Base-by-base conservation (phyloP, 2,888 invertebrate species). In the Carterocephalus palaemon region DNA sequence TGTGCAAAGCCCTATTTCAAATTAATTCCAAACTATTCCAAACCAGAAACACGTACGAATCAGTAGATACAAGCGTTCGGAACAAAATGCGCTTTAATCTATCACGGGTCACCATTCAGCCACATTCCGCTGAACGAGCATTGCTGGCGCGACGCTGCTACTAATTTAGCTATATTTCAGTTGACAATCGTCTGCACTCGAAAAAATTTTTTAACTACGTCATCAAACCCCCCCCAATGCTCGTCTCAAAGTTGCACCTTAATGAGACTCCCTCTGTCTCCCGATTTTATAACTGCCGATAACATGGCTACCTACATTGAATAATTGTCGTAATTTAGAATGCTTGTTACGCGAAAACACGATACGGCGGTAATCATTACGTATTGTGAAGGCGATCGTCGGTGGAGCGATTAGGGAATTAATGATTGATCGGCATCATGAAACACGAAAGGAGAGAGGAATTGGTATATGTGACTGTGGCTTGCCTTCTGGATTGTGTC, bases 241-340 rank as follows among this genome's bases (percentile, higher is more conserved):
- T 24, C 24, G 24, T 10, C 32, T 24, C 24, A 32, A 26, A 15
- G 56, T 59, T 64, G 63, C 67, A 74, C 75, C 72, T 74, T 82
- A 78, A 82, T 76, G 80, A 81, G 77, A 50, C 41, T 62, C 54
- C 60, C 69, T 59, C 61, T 60, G 66, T 69, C 70, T 68, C 70
- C 69, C 67, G 67, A 79, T 80, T 77, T 78, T 75, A 78, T 75
- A 77, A 74, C 80, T 78, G 78, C 82, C 82, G 82, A 85, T 84
- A 84, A 71, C 79, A 70, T 65, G 63, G 71, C 66, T 64, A 73
- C 82, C 81, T 82, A 74, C 83, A 83, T 84, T 81, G 84, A 85
- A 82, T 85, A 84, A 85, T 83, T 85, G 85, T 81, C 75, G 76
- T 80, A 77, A 83, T 84, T 83, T 77, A 76, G 72, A 59, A 68